Evolutionary conservation across 2,888 invertebrate genomes (phyloP).

Genomic region (Agrochola circellaris): DNA sequence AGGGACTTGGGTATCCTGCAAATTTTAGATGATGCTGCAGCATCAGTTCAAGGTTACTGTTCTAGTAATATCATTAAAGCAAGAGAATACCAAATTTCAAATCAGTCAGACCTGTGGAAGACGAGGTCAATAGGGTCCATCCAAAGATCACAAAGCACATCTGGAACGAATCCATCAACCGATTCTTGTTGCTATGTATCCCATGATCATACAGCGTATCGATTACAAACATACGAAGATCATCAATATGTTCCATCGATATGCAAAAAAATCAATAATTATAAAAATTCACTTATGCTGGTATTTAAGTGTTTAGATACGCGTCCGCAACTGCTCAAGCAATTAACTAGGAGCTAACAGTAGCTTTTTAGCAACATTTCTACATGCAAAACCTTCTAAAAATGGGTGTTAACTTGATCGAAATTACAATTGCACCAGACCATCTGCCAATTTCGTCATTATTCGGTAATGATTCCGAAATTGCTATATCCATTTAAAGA

Average conservation of each 20-base stretch:
- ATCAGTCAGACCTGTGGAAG: too few species aligned
- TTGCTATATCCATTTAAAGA: background rate
- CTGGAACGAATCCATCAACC: conserved; percentile 51
- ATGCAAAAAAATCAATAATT: conserved; percentile 62
- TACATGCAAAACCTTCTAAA: conserved; percentile 55
- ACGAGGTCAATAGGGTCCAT: background rate
- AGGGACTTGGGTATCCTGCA: too few species aligned
- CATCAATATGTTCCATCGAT: conserved; percentile 53
- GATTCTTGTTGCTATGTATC: conserved; percentile 29
- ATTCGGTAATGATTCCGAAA: conserved; percentile 22
- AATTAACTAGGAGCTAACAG: conserved; percentile 66
- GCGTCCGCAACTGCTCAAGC: conserved; percentile 50
- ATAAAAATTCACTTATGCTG: conserved; percentile 39
- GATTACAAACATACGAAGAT: conserved; percentile 41
- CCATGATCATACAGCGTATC: conserved; percentile 39
- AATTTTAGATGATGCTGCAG: too few species aligned
- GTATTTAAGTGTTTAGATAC: conserved; percentile 66
- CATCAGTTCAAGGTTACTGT: too few species aligned
- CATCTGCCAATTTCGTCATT: conserved; percentile 10
- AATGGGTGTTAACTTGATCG: conserved; percentile 27
- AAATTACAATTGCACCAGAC: conserved; percentile 21
- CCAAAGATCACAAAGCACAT: conserved; percentile 28
- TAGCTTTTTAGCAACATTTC: conserved; percentile 49
- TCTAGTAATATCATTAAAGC: too few species aligned
- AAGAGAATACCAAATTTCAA: too few species aligned